A percentile compares a stretch with the other conserved stretches of the same genome.
These are phyloP conservation scores for Campopleginae sp. DNA, from an alignment of 2,888 invertebrate genomes.

Conservation along the genomic window DNA sequence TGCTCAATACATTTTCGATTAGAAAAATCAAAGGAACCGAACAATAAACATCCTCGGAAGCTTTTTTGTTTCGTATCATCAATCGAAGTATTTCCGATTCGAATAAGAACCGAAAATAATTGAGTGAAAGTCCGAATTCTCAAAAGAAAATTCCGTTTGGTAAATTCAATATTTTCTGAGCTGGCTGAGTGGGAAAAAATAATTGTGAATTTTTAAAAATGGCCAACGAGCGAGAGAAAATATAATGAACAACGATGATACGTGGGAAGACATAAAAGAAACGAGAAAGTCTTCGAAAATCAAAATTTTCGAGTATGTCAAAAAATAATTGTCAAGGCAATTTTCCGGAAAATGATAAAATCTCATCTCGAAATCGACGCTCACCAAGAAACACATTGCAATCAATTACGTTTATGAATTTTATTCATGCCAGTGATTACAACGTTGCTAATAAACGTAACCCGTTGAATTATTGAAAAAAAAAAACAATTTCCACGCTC, in stretches of 20 bases:
- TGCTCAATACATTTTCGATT: not conserved
- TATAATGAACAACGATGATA: not conserved
- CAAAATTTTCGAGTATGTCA: not conserved
- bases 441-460: constrained; percentile 28
- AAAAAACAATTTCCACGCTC: constrained; percentile 48
- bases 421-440: constrained; percentile 14
- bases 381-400: not conserved
- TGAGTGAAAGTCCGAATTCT: not conserved
- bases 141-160: not conserved
- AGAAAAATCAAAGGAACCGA: not conserved
- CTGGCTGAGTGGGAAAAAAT: no score
- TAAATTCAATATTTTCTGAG: not conserved
- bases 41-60: not conserved
- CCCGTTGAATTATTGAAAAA: constrained; percentile 5
- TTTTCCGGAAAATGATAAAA: not conserved
- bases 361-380: not conserved
- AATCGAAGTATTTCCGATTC: not conserved
- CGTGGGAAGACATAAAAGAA: not conserved
- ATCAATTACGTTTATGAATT: not conserved
- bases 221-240: not conserved
- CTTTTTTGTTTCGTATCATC: not conserved
- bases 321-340: not conserved
- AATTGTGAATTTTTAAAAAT: no score
- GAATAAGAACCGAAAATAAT: not conserved
- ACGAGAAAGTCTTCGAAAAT: not conserved